Evolutionary conservation across 23 tunicate genomes (phyloP).

Genomic region (Halocynthia aurantium): DNA sequence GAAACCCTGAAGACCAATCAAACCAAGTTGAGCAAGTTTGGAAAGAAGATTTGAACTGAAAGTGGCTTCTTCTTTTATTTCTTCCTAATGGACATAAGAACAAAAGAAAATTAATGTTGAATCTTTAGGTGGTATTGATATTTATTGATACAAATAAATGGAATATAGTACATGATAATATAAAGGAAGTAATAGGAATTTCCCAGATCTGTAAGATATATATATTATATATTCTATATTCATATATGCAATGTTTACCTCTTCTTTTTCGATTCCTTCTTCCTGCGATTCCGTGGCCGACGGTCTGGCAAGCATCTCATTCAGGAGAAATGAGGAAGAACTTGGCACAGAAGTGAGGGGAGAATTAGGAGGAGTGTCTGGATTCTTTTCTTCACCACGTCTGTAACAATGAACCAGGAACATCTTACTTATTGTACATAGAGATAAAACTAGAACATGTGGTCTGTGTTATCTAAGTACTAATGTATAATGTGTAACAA

Average conservation of each 20-base stretch:
- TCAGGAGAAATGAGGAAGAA: neutral
- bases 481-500: too few relatives aligned
- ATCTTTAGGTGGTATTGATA: neutral
- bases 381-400: neutral
- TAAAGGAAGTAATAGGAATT: neutral
- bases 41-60: slow-evolving; percentile 9
- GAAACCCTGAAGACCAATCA: slow-evolving; percentile 8
- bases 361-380: slow-evolving; percentile 25
- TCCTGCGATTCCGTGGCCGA: neutral
- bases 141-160: neutral
- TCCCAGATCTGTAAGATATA: too few relatives aligned
- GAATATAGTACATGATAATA: neutral
- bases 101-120: neutral
- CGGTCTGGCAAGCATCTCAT: neutral
- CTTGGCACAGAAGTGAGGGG: slow-evolving; percentile 1
- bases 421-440: too few relatives aligned
- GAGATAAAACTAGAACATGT: too few relatives aligned
- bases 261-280: too few relatives aligned
- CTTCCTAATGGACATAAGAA: neutral
- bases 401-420: neutral
- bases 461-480: too few relatives aligned
- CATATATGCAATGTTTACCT: too few relatives aligned
- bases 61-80: neutral
- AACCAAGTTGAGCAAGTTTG: slow-evolving; percentile 5
- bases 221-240: too few relatives aligned